These are phyloP conservation scores for Pseudorhiza aurosa DNA, from an alignment of 30 jellyfish, hydroid and myxozoan genomes.

Conservation along the genomic window DNA sequence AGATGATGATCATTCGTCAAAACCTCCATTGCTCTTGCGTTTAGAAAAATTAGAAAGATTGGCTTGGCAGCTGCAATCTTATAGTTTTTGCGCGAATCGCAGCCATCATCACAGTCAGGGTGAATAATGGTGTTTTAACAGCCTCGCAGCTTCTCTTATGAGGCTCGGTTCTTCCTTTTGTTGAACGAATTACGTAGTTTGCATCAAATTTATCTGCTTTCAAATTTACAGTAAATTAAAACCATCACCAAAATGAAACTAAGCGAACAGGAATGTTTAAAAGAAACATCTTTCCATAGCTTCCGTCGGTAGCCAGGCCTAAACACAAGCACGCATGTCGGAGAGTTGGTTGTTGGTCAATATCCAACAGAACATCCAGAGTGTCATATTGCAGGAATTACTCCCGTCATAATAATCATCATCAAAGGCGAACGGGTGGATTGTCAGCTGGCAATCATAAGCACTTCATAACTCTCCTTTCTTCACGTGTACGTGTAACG, in stretches of 20 bases:
- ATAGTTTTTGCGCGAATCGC: slow-evolving; percentile 1
- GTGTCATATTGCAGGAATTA: slow-evolving; percentile 4
- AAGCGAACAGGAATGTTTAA: not conserved
- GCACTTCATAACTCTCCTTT: no score
- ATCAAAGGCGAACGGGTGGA: not conserved
- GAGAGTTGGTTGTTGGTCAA: slow-evolving; percentile 33
- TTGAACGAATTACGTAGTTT: not conserved
- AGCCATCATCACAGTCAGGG: slow-evolving; percentile 39
- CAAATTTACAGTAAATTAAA: not conserved
- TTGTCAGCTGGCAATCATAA: no score
- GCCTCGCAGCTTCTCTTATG: slow-evolving; percentile 38
- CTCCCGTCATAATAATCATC: slow-evolving; percentile 5
- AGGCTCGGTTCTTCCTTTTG: not conserved
- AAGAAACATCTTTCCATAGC: not conserved
- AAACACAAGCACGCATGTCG: slow-evolving; percentile 55
- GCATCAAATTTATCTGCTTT: not conserved
- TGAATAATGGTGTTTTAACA: slow-evolving; percentile 9
- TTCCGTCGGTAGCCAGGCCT: slow-evolving; percentile 61
- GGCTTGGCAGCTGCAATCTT: slow-evolving; percentile 60
- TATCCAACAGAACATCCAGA: slow-evolving; percentile 39
- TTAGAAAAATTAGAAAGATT: not conserved
- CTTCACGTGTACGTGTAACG: no score
- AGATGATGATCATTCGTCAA: slow-evolving; percentile 17
- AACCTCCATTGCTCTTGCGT: slow-evolving; percentile 43
- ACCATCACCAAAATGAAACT: not conserved